Evolutionary conservation across 2,797 vertebrate genomes (phyloP).

Genomic region (Gobionotothen gibberifrons): DNA sequence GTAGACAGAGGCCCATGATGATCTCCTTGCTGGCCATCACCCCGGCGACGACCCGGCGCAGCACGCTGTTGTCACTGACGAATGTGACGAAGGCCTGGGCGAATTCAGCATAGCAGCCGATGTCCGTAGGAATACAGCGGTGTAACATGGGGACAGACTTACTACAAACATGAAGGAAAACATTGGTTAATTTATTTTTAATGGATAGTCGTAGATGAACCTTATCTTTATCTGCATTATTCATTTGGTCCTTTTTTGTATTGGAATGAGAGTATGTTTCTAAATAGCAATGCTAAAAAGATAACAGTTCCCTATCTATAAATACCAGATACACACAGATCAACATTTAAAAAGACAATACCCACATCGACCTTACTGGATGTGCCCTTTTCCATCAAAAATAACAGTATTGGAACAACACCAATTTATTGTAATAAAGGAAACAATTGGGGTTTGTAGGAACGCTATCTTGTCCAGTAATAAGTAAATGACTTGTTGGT

Average conservation of each 20-base stretch:
- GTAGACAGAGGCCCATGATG: slow-evolving; percentile 97
- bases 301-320: background rate
- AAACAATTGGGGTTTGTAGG: background rate
- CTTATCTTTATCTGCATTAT: background rate
- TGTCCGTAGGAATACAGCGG: slow-evolving; percentile 93
- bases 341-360: background rate
- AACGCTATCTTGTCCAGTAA: background rate
- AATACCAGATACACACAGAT: background rate
- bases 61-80: slow-evolving; percentile 94
- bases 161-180: slow-evolving; percentile 58
- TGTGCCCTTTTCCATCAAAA: background rate
- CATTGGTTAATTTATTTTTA: background rate
- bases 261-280: background rate
- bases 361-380: background rate
- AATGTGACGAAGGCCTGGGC: slow-evolving; percentile 94
- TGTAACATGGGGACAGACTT: slow-evolving; percentile 91
- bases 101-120: slow-evolving; percentile 94
- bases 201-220: background rate
- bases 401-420: background rate
- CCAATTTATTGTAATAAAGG: no score
- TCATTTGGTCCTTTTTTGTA: background rate
- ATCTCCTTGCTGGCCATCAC: slow-evolving; percentile 99
- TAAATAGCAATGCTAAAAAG: background rate
- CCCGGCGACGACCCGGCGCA: slow-evolving; percentile 94
- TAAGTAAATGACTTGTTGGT: background rate